A percentile compares a stretch with the other conserved stretches of the same genome.
Conservation (phyloP, 2,797 vertebrate species). For the Enteromius radiatus region DNA sequence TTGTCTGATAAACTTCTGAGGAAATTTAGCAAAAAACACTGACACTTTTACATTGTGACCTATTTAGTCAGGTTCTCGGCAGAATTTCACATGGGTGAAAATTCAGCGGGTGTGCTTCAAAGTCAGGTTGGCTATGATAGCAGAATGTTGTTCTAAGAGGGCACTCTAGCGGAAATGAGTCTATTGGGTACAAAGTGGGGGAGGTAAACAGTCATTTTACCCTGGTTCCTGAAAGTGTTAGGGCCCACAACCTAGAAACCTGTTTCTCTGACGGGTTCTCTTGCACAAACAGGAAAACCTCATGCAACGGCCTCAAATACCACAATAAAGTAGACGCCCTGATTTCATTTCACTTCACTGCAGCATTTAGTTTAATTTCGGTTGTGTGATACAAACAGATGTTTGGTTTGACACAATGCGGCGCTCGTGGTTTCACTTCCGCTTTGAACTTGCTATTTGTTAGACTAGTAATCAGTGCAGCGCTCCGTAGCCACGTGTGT, state of each 20-base stretch:
- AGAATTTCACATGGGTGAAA: conserved; percentile 14
- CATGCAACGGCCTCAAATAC: conserved; percentile 73
- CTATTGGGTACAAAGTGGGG: conserved; percentile 56
- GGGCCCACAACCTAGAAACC: conserved; percentile 84
- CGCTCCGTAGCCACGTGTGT: conserved; percentile 8
- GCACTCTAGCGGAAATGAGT: conserved; percentile 46
- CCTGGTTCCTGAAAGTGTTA: conserved; percentile 62
- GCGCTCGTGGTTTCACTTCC: conserved; percentile 65
- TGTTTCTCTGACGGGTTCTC: conserved; percentile 66
- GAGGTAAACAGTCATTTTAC: conserved; percentile 67
- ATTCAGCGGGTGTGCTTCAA: conserved; percentile 20
- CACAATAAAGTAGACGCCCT: conserved; percentile 74
- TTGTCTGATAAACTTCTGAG: conserved; percentile 53
- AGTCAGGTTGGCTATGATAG: conserved; percentile 67
- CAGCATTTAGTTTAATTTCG: conserved; percentile 67
- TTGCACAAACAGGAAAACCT: conserved; percentile 84
- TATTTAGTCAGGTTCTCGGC: conserved; percentile 72
- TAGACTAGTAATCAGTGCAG: conserved; percentile 41
- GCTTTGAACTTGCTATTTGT: conserved; percentile 57
- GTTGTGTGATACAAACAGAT: conserved; percentile 63
- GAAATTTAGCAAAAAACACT: conserved; percentile 70
- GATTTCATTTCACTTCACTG: conserved; percentile 66
- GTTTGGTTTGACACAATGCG: conserved; percentile 63
- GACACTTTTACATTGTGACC: conserved; percentile 75
- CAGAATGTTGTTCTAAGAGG: conserved; percentile 64